These are phyloP conservation scores for Agrochola litura DNA, from an alignment of 2,888 invertebrate species.

Conservation along the genomic window DNA sequence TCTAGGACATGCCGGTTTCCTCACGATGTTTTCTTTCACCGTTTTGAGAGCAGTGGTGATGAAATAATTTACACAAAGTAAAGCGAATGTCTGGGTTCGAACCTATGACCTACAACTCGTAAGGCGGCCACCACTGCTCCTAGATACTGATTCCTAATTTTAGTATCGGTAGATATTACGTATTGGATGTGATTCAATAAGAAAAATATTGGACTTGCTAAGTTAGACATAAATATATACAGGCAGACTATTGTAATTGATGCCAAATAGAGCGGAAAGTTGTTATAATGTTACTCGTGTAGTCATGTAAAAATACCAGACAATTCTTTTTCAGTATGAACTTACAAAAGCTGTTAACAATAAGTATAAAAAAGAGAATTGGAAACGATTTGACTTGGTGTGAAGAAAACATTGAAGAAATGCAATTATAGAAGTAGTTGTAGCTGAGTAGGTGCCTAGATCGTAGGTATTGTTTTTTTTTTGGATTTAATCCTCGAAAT, in stretches of 20 bases:
- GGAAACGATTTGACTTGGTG: background rate
- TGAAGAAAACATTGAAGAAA: no score
- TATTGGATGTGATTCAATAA: background rate
- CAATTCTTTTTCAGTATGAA: slow-evolving; percentile 19
- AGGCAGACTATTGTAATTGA: slow-evolving; percentile 3
- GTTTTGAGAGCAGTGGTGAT: no score
- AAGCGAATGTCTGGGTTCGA: no score
- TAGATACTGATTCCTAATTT: background rate
- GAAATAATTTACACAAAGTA: no score
- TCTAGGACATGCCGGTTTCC: no score
- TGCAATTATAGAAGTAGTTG: no score
- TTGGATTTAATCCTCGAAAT: no score
- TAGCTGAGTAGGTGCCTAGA: no score
- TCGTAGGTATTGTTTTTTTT: no score
- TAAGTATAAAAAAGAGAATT: background rate
- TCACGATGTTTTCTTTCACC: no score
- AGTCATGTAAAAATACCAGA: background rate
- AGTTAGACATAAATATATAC: slow-evolving; percentile 7
- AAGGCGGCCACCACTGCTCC: no score
- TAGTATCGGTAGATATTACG: background rate
- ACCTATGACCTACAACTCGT: no score
- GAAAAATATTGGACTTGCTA: background rate
- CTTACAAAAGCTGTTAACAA: background rate
- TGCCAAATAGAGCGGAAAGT: slow-evolving; percentile 39
- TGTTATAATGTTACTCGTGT: background rate